A percentile compares a stretch with the other conserved stretches of the same genome.
These are phyloP conservation scores for Brassicogethes aeneus DNA, from an alignment of 2,888 invertebrate genomes.

Conservation along the genomic window DNA sequence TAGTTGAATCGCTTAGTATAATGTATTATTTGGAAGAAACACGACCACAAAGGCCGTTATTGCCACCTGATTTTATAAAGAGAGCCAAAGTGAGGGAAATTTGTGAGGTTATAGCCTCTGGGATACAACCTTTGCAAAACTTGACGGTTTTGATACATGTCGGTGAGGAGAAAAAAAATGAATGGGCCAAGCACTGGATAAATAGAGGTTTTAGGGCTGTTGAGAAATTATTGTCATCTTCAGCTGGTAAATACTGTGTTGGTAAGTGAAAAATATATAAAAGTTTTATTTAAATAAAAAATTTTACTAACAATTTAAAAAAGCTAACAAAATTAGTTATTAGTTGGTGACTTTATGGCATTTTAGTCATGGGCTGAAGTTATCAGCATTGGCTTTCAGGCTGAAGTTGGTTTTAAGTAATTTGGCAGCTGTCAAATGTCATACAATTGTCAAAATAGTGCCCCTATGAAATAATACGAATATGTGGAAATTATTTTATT, in stretches of 20 bases:
- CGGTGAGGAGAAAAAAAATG: slow-evolving; percentile 80
- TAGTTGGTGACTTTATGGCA: too few relatives aligned
- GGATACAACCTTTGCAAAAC: slow-evolving; percentile 96
- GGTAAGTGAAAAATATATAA: neutral
- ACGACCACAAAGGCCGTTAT: slow-evolving; percentile 70
- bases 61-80: slow-evolving; percentile 83
- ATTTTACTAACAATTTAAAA: too few relatives aligned
- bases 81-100: slow-evolving; percentile 83
- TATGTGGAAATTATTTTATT: too few relatives aligned
- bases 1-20: slow-evolving; percentile 73
- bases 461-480: too few relatives aligned
- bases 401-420: too few relatives aligned
- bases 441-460: too few relatives aligned
- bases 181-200: slow-evolving; percentile 93
- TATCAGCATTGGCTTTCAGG: too few relatives aligned
- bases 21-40: slow-evolving; percentile 95
- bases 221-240: slow-evolving; percentile 74
- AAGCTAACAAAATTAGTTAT: too few relatives aligned
- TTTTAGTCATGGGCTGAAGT: too few relatives aligned
- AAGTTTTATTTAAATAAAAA: too few relatives aligned
- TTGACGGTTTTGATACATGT: slow-evolving; percentile 78
- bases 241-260: slow-evolving; percentile 86
- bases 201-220: slow-evolving; percentile 81
- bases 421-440: too few relatives aligned
- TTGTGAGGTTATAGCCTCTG: slow-evolving; percentile 84